Evolutionary conservation across 2,888 invertebrate genomes (phyloP).

Genomic region (Campoletis raptor): DNA sequence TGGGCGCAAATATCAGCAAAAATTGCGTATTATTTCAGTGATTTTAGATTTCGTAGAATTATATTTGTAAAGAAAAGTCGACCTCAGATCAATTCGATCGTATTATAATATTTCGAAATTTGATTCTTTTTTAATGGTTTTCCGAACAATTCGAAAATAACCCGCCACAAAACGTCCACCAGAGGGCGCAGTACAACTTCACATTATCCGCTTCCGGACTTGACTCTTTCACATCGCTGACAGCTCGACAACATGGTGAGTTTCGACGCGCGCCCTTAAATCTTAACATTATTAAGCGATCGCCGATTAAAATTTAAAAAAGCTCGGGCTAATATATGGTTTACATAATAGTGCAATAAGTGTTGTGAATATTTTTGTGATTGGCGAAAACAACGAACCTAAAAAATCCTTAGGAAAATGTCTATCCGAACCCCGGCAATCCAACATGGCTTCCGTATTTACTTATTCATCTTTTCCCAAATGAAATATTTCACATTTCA

Average conservation of each 20-base stretch:
- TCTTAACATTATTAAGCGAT: slow-evolving; percentile 70
- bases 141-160: slow-evolving; percentile 17
- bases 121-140: no score
- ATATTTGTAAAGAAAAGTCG: no score
- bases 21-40: no score
- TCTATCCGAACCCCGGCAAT: not conserved
- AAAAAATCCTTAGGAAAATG: slow-evolving; percentile 40
- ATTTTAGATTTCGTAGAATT: no score
- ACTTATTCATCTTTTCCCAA: not conserved
- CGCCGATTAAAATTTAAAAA: slow-evolving; percentile 39
- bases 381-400: not conserved
- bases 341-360: slow-evolving; percentile 49
- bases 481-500: not conserved
- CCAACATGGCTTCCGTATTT: slow-evolving; percentile 59
- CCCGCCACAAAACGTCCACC: slow-evolving; percentile 22
- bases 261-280: slow-evolving; percentile 57
- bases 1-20: no score
- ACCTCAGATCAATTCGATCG: no score
- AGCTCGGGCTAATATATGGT: not conserved
- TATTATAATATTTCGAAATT: no score
- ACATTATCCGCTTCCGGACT: slow-evolving; percentile 66
- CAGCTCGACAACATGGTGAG: slow-evolving; percentile 77
- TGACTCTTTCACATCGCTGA: slow-evolving; percentile 71
- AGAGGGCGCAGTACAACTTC: slow-evolving; percentile 44
- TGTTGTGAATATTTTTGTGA: slow-evolving; percentile 64